These are phyloP conservation scores for Anodontia alba DNA, from an alignment of 2,888 invertebrate species.

Conservation along the genomic window DNA sequence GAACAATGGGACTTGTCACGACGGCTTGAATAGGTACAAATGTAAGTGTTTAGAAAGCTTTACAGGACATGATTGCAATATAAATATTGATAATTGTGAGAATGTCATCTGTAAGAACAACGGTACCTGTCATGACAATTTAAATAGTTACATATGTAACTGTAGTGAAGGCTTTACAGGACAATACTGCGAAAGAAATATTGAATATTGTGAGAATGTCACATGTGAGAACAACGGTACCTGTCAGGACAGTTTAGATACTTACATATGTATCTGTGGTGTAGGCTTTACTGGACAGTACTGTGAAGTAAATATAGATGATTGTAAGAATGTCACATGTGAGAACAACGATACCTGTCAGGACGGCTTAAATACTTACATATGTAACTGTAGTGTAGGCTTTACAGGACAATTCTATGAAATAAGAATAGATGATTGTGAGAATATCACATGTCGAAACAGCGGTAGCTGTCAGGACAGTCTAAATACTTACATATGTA, in stretches of 20 bases:
- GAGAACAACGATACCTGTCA: background rate
- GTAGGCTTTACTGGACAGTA: conserved; percentile 41
- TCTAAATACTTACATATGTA: background rate
- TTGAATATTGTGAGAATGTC: conserved; percentile 48
- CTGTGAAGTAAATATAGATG: conserved; percentile 25
- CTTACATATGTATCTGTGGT: conserved; percentile 32
- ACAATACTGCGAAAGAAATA: conserved; percentile 22
- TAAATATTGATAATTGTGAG: conserved; percentile 44
- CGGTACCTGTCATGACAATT: conserved; percentile 26
- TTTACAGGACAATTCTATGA: background rate
- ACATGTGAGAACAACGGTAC: conserved; percentile 44
- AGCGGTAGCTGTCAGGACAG: background rate
- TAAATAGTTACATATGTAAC: conserved; percentile 45
- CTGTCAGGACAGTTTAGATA: conserved; percentile 19
- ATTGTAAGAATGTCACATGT: background rate
- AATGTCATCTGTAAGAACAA: conserved; percentile 44
- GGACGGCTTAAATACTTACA: background rate
- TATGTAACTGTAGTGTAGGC: background rate
- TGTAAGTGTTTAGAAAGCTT: background rate
- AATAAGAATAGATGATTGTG: background rate
- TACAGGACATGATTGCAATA: background rate
- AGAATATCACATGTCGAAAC: background rate
- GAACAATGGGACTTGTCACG: background rate
- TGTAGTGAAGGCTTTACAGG: conserved; percentile 22
- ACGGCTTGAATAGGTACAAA: background rate